Conservation (phyloP, 2,113 vertebrate species). For the Pelecanoides urinatrix region DNA sequence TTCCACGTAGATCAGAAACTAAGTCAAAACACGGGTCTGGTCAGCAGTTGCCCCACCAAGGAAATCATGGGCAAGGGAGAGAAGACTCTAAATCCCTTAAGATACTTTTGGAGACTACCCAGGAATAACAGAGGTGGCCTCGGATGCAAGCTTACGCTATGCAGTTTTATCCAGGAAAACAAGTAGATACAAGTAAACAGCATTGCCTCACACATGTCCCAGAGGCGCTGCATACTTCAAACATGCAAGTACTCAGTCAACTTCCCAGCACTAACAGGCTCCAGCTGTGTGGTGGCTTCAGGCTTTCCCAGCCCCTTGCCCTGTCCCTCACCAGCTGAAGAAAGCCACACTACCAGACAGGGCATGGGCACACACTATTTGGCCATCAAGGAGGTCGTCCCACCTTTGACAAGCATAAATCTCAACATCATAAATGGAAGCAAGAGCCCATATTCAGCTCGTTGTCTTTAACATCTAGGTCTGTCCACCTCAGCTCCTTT, state of each 20-base stretch:
- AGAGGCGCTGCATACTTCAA: not conserved
- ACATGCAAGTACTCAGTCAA: not conserved
- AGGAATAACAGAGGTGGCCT: slow-evolving; percentile 47
- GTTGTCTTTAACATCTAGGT: not conserved
- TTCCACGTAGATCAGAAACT: not conserved
- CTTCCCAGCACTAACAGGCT: not conserved
- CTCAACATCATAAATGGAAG: not conserved
- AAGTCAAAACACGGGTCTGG: not conserved
- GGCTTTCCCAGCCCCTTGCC: not conserved
- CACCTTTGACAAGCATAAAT: not conserved
- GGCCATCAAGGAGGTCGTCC: not conserved
- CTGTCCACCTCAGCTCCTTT: not conserved
- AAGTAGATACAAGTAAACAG: slow-evolving; percentile 45
- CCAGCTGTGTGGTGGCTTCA: not conserved
- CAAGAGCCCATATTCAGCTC: not conserved
- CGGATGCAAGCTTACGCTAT: not conserved
- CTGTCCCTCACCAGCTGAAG: not conserved
- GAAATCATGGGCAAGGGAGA: not conserved
- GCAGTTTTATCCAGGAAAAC: slow-evolving; percentile 36
- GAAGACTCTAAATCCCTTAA: not conserved
- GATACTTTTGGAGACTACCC: not conserved
- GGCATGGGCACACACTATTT: fast-evolving
- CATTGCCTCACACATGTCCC: slow-evolving; percentile 24
- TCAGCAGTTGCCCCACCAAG: not conserved
- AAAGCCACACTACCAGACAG: not conserved